Conservation (phyloP, 2,888 invertebrate species). For the Megaustenia siamemsis region DNA sequence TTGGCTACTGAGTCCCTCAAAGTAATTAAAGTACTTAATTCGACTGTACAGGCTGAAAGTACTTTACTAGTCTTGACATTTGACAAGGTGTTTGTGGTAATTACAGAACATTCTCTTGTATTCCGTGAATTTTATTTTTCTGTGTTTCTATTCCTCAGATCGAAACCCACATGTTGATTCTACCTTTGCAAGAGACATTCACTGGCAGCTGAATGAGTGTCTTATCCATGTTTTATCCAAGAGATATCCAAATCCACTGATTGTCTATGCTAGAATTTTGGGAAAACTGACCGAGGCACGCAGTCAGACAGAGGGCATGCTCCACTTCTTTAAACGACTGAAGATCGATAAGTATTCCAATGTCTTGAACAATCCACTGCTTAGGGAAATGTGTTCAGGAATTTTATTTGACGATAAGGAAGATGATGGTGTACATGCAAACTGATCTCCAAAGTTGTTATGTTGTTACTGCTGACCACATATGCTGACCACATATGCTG, state of each 20-base stretch:
- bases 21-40: too few relatives aligned
- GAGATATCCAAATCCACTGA: conserved; percentile 20
- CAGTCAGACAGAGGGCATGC: conserved; percentile 15
- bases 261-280: conserved; percentile 26
- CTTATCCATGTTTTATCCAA: conserved; percentile 25
- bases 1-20: too few relatives aligned
- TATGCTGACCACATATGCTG: too few relatives aligned
- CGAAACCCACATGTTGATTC: conserved; percentile 22
- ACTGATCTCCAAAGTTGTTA: too few relatives aligned
- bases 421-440: neutral
- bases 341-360: conserved; percentile 41
- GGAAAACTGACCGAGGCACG: conserved; percentile 24
- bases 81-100: too few relatives aligned
- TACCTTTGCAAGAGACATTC: conserved; percentile 7
- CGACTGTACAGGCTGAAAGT: too few relatives aligned
- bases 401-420: conserved; percentile 45
- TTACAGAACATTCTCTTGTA: too few relatives aligned
- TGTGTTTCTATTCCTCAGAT: conserved; percentile 17
- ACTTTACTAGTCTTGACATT: too few relatives aligned
- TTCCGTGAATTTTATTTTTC: neutral
- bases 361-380: conserved; percentile 40
- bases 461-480: too few relatives aligned
- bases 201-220: conserved; percentile 37
- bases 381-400: conserved; percentile 46
- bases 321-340: neutral